A percentile compares a stretch with the other conserved stretches of the same genome.
Evolutionary conservation across 2,797 vertebrate genomes (phyloP).

Genomic region (Enteromius trimaculatus): DNA sequence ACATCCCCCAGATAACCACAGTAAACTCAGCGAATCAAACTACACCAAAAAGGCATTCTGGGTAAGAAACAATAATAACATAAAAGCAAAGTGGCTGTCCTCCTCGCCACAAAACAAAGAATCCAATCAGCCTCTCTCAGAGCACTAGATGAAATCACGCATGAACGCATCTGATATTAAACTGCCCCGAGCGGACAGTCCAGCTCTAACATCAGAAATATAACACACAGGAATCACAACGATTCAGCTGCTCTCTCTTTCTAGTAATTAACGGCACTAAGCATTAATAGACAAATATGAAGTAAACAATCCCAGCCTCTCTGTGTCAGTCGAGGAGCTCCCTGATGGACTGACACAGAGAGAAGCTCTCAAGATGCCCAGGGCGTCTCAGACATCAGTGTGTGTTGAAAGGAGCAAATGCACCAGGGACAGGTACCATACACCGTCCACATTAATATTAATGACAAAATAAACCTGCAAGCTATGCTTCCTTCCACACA

Average conservation of each 20-base stretch:
- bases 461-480: constrained; percentile 46
- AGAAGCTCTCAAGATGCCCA: constrained; percentile 12
- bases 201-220: background rate
- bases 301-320: background rate
- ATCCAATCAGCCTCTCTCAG: background rate
- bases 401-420: background rate
- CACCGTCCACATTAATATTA: constrained; percentile 47
- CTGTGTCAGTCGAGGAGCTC: background rate
- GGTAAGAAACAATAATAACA: background rate
- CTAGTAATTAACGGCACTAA: background rate
- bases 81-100: background rate
- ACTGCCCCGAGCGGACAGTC: background rate
- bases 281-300: background rate
- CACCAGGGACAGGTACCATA: background rate
- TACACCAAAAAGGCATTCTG: background rate
- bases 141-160: background rate
- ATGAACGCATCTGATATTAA: background rate
- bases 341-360: background rate
- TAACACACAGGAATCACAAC: background rate
- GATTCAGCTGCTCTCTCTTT: background rate
- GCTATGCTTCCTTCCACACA: constrained; percentile 25
- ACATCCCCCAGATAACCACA: background rate
- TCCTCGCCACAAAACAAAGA: background rate
- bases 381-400: background rate
- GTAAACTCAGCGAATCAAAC: background rate